Conservation (phyloP, 1,140 invertebrate species). For the Bombus sylvicola region DNA sequence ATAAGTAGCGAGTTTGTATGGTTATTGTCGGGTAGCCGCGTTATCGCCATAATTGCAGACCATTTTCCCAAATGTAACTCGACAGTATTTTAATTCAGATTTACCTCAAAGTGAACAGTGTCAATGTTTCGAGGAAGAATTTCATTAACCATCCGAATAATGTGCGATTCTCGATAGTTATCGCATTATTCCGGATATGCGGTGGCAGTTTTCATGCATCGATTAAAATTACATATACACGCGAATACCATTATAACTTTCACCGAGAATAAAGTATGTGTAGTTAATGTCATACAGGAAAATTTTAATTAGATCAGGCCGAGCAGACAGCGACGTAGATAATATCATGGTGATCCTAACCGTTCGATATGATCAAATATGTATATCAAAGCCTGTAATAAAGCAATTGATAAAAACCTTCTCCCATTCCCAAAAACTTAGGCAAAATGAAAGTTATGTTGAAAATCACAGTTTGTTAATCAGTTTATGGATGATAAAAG, state of each 20-base stretch:
- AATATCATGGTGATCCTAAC: constrained; percentile 27
- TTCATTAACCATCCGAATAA: constrained; percentile 35
- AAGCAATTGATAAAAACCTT: no score
- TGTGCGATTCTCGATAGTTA: constrained; percentile 52
- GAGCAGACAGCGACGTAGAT: neutral
- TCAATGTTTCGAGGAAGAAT: constrained; percentile 31
- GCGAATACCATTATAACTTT: constrained; percentile 28
- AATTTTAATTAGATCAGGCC: constrained; percentile 52
- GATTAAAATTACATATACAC: constrained; percentile 40
- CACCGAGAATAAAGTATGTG: constrained; percentile 26
- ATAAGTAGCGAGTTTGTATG: neutral
- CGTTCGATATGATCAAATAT: neutral
- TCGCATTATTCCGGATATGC: constrained; percentile 38
- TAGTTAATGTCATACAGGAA: constrained; percentile 24
- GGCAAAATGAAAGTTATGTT: no score
- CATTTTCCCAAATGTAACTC: neutral
- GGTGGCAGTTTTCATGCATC: neutral
- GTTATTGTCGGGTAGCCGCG: neutral
- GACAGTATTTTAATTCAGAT: constrained; percentile 36
- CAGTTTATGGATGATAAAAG: no score
- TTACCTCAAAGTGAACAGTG: constrained; percentile 20
- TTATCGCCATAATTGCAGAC: constrained; percentile 16
- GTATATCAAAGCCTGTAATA: no score
- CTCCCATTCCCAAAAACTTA: rapidly evolving
- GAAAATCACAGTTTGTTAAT: no score